A percentile compares a stretch with the other conserved stretches of the same genome.
Conservation (phyloP, 2,113 vertebrate species). For the Brachirus orientalis region DNA sequence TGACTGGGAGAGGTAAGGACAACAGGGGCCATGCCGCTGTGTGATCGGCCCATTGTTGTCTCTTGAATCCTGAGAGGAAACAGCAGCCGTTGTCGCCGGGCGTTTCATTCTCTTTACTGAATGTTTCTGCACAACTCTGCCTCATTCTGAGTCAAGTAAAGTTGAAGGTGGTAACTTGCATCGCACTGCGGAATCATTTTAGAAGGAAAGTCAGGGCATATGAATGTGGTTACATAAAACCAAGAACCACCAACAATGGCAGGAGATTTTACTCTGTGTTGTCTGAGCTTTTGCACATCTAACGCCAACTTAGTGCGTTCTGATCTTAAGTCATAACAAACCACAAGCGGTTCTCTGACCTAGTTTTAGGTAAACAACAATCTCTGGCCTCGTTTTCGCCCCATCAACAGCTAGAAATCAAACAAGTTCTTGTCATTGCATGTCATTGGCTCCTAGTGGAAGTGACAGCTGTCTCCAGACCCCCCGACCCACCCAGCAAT, state of each 20-base stretch:
- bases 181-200: slow-evolving; percentile 43
- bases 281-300: slow-evolving; percentile 3
- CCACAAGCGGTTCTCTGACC: slow-evolving; percentile 27
- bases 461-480: slow-evolving; percentile 72
- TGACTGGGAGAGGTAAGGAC: slow-evolving; percentile 60
- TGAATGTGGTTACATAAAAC: slow-evolving; percentile 38
- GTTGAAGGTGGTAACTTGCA: slow-evolving; percentile 43
- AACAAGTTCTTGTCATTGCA: slow-evolving; percentile 50
- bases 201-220: slow-evolving; percentile 29
- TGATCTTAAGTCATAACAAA: slow-evolving; percentile 14
- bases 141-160: slow-evolving; percentile 1
- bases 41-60: slow-evolving; percentile 24
- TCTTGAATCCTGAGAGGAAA: not conserved
- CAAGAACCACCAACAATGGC: not conserved
- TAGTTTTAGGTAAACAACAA: slow-evolving; percentile 41
- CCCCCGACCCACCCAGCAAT: slow-evolving; percentile 7
- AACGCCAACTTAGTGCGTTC: not conserved
- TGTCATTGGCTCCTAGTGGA: slow-evolving; percentile 50
- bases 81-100: not conserved
- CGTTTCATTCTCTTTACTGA: too few relatives aligned
- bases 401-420: slow-evolving; percentile 26
- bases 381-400: slow-evolving; percentile 34
- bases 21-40: slow-evolving; percentile 36
- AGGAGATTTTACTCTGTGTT: slow-evolving; percentile 1
- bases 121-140: too few relatives aligned